Evolutionary conservation across 2,797 vertebrate species (phyloP).

Genomic region (Psittacula echo): DNA sequence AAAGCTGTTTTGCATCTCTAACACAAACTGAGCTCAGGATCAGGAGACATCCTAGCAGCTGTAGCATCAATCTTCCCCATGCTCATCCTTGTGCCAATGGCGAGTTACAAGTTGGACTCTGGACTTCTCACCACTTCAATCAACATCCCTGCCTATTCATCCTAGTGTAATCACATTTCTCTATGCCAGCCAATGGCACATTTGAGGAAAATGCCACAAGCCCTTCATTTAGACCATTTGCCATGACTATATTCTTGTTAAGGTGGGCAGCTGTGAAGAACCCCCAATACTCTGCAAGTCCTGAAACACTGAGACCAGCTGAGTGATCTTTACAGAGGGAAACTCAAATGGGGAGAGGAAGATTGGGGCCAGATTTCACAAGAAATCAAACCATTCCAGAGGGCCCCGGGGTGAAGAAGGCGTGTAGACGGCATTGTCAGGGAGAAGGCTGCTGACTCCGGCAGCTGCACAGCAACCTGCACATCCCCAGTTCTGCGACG

Average conservation of each 20-base stretch:
- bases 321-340: background rate
- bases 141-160: background rate
- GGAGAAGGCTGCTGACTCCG: background rate
- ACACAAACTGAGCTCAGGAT: background rate
- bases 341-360: background rate
- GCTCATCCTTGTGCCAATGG: background rate
- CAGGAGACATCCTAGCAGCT: background rate
- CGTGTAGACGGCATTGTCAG: background rate
- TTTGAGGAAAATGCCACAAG: background rate
- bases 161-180: background rate
- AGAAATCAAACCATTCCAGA: background rate
- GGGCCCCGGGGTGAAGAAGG: background rate
- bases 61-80: background rate
- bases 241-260: fast-evolving
- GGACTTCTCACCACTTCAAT: background rate
- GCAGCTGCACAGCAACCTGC: background rate
- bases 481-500: background rate
- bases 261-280: background rate
- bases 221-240: background rate
- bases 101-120: background rate
- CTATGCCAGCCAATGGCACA: fast-evolving
- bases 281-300: fast-evolving
- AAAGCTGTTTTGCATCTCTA: background rate
- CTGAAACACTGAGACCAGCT: background rate
- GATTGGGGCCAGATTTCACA: background rate